phyloP scores from a whole-genome alignment of 64 coral and sea anemone species.

The Dendrophyllia cribrosa region DNA sequence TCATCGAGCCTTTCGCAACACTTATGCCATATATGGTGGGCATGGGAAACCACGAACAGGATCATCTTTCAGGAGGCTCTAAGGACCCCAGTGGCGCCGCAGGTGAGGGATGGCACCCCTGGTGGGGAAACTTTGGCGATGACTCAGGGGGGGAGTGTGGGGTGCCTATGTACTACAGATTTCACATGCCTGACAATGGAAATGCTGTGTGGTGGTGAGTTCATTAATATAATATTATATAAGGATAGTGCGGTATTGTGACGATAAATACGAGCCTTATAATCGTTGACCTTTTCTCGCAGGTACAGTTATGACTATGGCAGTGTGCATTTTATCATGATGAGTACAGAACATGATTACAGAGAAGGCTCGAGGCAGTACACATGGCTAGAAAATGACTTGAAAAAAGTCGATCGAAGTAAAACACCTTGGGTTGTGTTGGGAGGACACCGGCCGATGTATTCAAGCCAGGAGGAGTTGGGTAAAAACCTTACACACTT shows the following conservation, averaged over 20 bases:
- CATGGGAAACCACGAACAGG: constrained; percentile 92
- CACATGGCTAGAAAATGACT: constrained; percentile 80
- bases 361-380: constrained; percentile 73
- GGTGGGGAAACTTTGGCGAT: constrained; percentile 91
- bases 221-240: not conserved
- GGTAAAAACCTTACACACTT: constrained; percentile 26
- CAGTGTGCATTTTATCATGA: constrained; percentile 93
- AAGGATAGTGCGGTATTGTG: too few species aligned
- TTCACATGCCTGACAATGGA: constrained; percentile 95
- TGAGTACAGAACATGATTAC: constrained; percentile 90
- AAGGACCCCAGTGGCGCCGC: constrained; percentile 89
- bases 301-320: constrained; percentile 97
- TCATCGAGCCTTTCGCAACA: constrained; percentile 84
- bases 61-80: constrained; percentile 63
- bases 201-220: constrained; percentile 89
- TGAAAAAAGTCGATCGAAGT: constrained; percentile 69
- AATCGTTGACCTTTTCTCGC: not conserved
- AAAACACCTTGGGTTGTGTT: constrained; percentile 84
- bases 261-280: not conserved
- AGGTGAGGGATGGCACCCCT: constrained; percentile 89
- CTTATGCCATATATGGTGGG: constrained; percentile 92
- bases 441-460: constrained; percentile 90
- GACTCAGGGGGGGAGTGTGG: constrained; percentile 95
- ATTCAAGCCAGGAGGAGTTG: constrained; percentile 71
- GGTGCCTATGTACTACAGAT: constrained; percentile 86